A percentile compares a stretch with the other conserved stretches of the same genome.
Evolutionary conservation across 2,888 invertebrate species (phyloP).

Genomic region (Athalia circularis): DNA sequence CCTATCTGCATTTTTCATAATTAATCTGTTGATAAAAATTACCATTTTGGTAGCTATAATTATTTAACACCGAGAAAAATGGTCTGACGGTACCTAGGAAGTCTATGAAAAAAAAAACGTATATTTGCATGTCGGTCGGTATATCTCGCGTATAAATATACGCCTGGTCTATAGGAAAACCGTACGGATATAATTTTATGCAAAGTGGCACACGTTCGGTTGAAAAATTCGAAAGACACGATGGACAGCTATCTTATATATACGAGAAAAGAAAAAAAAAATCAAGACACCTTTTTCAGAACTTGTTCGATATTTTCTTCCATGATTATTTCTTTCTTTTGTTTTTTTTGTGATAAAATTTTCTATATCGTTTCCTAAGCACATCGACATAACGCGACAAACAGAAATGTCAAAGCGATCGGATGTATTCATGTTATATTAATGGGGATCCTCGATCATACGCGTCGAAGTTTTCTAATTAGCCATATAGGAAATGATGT

Average conservation of each 20-base stretch:
- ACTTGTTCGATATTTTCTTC: no score
- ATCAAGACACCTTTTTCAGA: not conserved
- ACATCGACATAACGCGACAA: not conserved
- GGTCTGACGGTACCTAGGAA: not conserved
- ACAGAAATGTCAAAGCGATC: not conserved
- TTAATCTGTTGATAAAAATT: no score
- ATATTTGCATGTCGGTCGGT: not conserved
- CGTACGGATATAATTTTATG: constrained; percentile 30
- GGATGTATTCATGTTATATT: no score
- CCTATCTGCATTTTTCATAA: no score
- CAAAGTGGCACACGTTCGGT: constrained; percentile 37
- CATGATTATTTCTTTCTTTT: not conserved
- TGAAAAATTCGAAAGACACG: not conserved
- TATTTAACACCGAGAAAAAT: not conserved
- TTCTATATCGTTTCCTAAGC: not conserved
- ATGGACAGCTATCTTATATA: constrained; percentile 4
- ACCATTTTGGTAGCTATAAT: not conserved
- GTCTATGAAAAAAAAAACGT: no score
- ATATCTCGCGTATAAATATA: not conserved
- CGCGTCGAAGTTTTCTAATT: constrained; percentile 10
- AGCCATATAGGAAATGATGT: not conserved
- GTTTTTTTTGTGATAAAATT: not conserved
- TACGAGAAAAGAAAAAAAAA: not conserved
- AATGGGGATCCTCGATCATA: constrained; percentile 10
- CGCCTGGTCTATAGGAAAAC: not conserved